Base-by-base conservation (phyloP, 2,888 invertebrate species). In the Acronicta psi region DNA sequence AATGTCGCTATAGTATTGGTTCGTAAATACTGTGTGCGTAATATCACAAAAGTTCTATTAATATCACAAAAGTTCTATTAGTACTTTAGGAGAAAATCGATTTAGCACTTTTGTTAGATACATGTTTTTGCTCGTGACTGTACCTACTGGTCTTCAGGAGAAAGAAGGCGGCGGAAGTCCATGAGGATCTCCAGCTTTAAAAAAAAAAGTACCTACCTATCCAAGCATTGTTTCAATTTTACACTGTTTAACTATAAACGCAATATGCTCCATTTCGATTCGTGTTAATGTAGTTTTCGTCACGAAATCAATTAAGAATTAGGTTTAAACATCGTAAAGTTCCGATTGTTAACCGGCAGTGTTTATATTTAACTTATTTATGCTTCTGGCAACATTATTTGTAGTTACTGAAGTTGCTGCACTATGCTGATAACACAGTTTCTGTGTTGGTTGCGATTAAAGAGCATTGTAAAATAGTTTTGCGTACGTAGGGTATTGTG, bases 221-320 rank as follows among this genome's bases (percentile, higher is more conserved):
- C n/a, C n/a, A n/a, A n/a, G n/a, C n/a, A 29, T 29, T 29, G 29
- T 29, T 29, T 29, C 29, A 29, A 29, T 29, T 29, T 29, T 11
- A 29, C 29, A 34, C 34, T 34, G n/a, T 6, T n/a, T 16, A 17
- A 13, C 16, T 23, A 0, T 11, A 47, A 9, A 1, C 17, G 23
- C 38, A 36, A 46, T 25, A 44, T 14, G 17, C n/a, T 13, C 45
- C 49, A 46, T 65, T 43, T 50, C 40, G 9, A 50, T 46, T 31
- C 36, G 13, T 18, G 25, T 51, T 40, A 69, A 47, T 50, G 36
- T 42, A 46, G 37, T 37, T 36, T 47, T 23, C 52, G 67, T 53
- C 71, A 71, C 66, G 71, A 50, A 71, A 65, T 31, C 49, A 50
- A 66, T 68, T 37, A 59, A n/a, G 50, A 71, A 71, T 59, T 66